Conservation (phyloP, 1,140 invertebrate species). For the Homalodisca vitripennis region DNA sequence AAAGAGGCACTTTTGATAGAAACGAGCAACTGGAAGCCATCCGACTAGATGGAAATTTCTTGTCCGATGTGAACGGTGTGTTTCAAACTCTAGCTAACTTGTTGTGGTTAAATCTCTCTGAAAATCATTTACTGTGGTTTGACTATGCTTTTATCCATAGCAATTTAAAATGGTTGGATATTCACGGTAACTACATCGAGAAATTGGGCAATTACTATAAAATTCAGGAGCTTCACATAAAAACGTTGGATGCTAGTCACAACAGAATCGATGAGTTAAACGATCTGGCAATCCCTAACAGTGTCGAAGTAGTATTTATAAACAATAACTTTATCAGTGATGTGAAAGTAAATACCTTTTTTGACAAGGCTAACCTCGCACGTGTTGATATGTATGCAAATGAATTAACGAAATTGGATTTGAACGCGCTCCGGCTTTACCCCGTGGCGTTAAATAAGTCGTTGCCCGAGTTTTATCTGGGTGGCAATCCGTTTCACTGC, state of each 20-base stretch:
- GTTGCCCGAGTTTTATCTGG: slow-evolving; percentile 83
- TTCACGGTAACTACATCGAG: slow-evolving; percentile 85
- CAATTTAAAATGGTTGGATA: slow-evolving; percentile 86
- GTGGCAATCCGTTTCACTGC: slow-evolving; percentile 87
- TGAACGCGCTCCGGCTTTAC: slow-evolving; percentile 74
- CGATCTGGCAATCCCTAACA: slow-evolving; percentile 81
- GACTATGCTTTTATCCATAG: slow-evolving; percentile 86
- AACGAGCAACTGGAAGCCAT: slow-evolving; percentile 80
- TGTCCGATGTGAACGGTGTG: slow-evolving; percentile 83
- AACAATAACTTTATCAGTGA: slow-evolving; percentile 84
- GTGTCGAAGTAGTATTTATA: slow-evolving; percentile 82
- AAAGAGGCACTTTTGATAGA: slow-evolving; percentile 75
- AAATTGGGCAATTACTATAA: slow-evolving; percentile 83
- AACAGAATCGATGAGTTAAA: slow-evolving; percentile 79
- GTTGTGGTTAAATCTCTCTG: slow-evolving; percentile 84
- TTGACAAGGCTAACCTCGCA: slow-evolving; percentile 77
- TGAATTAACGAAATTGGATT: slow-evolving; percentile 74
- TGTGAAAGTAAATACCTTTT: slow-evolving; percentile 81
- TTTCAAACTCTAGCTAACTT: slow-evolving; percentile 77
- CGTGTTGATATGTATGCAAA: slow-evolving; percentile 89
- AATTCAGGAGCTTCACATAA: slow-evolving; percentile 69
- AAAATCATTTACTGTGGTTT: slow-evolving; percentile 89
- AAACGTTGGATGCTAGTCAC: slow-evolving; percentile 83
- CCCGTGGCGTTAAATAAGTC: slow-evolving; percentile 64
- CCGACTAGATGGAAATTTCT: slow-evolving; percentile 79